A percentile compares a stretch with the other conserved stretches of the same genome.
Conservation (phyloP, 2,888 invertebrate species). For the Gortyna flavago region DNA sequence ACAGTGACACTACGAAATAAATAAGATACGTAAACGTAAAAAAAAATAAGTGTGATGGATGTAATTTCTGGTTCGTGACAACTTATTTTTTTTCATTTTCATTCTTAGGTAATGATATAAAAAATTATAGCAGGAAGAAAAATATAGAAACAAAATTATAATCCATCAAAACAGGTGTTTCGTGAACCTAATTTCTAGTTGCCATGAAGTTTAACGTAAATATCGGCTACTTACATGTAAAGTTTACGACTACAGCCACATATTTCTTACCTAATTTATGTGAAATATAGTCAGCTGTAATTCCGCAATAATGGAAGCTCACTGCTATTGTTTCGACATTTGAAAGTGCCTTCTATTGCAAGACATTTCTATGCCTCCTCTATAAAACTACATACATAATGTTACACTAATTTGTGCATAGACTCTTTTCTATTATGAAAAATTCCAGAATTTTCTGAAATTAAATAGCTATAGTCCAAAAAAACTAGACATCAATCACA, state of each 20-base stretch:
- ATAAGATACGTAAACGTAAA: conserved; percentile 31
- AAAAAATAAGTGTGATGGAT: conserved; percentile 26
- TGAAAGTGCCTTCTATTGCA: conserved; percentile 51
- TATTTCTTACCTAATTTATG: conserved; percentile 54
- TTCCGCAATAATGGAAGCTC: conserved; percentile 49
- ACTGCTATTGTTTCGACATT: conserved; percentile 59
- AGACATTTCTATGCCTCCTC: conserved; percentile 34
- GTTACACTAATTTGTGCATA: neutral
- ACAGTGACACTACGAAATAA: conserved; percentile 27
- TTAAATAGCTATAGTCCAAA: neutral
- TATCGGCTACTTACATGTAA: conserved; percentile 20
- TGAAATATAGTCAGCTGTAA: conserved; percentile 45
- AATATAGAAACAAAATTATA: neutral
- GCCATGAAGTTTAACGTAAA: conserved; percentile 1
- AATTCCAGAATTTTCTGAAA: neutral
- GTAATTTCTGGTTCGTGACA: conserved; percentile 13
- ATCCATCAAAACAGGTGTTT: neutral
- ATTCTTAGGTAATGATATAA: conserved; percentile 13
- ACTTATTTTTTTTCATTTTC: conserved; percentile 18
- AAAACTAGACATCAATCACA: conserved; percentile 1
- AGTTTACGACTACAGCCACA: conserved; percentile 41
- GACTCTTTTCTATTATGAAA: neutral
- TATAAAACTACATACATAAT: conserved; percentile 27
- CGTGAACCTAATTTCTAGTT: conserved; percentile 4
- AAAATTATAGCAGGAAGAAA: neutral